A percentile compares a stretch with the other conserved stretches of the same genome.
These are phyloP conservation scores for Spodoptera frugiperda DNA, from an alignment of 1,140 invertebrate genomes.

Conservation along the genomic window DNA sequence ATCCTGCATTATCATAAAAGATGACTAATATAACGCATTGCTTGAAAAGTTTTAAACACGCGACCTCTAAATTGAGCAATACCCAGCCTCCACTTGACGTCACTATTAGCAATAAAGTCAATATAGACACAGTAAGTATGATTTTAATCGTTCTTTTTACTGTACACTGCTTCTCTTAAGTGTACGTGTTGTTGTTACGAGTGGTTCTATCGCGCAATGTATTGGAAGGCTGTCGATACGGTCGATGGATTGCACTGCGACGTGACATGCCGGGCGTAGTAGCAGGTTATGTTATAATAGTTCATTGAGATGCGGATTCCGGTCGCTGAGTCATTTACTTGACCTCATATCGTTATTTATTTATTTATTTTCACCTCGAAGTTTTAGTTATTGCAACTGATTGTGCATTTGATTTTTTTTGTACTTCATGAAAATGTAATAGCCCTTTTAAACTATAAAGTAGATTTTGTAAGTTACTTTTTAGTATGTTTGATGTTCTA, in stretches of 20 bases:
- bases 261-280: slow-evolving; percentile 43
- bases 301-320: slow-evolving; percentile 53
- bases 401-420: slow-evolving; percentile 20
- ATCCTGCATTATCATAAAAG: slow-evolving; percentile 31
- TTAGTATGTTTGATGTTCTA: no score
- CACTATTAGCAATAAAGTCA: slow-evolving; percentile 37
- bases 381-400: slow-evolving; percentile 20
- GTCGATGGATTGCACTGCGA: background rate
- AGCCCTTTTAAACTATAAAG: no score
- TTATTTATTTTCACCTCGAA: slow-evolving; percentile 32
- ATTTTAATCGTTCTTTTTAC: background rate
- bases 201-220: background rate
- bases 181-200: background rate
- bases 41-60: slow-evolving; percentile 8
- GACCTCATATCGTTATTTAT: slow-evolving; percentile 24
- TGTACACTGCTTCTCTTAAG: slow-evolving; percentile 2
- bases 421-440: background rate
- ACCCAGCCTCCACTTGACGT: slow-evolving; percentile 54
- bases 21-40: slow-evolving; percentile 48
- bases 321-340: slow-evolving; percentile 49
- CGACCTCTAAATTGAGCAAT: slow-evolving; percentile 54
- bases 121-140: background rate
- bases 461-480: no score
- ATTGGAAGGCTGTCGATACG: background rate
- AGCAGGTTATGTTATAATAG: slow-evolving; percentile 54